Evolutionary conservation across 2,113 vertebrate species (phyloP).

Genomic region (Colius striatus): DNA sequence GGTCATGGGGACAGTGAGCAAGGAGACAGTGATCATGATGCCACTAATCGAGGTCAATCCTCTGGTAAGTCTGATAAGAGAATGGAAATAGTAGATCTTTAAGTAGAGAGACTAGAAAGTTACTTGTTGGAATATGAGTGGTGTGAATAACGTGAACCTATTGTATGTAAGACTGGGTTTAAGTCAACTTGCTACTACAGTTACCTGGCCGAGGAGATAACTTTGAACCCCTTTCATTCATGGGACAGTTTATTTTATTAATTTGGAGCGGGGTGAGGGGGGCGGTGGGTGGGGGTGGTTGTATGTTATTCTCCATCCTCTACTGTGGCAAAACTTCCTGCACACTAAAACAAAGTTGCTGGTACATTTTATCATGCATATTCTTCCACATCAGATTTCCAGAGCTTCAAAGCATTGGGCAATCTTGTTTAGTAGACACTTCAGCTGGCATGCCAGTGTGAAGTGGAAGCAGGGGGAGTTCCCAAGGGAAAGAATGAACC

Average conservation of each 20-base stretch:
- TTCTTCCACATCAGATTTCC: neutral
- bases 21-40: conserved; percentile 98
- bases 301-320: neutral
- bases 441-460: conserved; percentile 9
- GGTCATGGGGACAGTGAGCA: conserved; percentile 98
- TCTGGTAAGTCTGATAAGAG: conserved; percentile 86
- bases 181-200: neutral
- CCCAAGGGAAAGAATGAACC: conserved; percentile 51
- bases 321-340: neutral
- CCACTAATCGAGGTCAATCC: conserved; percentile 95
- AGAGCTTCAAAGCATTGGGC: conserved; percentile 8
- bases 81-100: conserved; percentile 59
- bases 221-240: neutral
- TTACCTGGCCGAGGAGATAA: neutral
- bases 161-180: neutral
- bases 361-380: neutral
- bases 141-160: neutral
- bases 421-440: conserved; percentile 28
- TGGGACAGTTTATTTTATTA: rapidly evolving
- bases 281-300: neutral
- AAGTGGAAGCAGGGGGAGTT: conserved; percentile 27
- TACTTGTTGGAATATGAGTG: conserved; percentile 1
- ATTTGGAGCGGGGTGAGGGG: too few relatives aligned
- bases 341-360: neutral
- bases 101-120: conserved; percentile 26